phyloP scores from a whole-genome alignment of 2,113 vertebrate genomes.

The Thalassarche chlororhynchos region DNA sequence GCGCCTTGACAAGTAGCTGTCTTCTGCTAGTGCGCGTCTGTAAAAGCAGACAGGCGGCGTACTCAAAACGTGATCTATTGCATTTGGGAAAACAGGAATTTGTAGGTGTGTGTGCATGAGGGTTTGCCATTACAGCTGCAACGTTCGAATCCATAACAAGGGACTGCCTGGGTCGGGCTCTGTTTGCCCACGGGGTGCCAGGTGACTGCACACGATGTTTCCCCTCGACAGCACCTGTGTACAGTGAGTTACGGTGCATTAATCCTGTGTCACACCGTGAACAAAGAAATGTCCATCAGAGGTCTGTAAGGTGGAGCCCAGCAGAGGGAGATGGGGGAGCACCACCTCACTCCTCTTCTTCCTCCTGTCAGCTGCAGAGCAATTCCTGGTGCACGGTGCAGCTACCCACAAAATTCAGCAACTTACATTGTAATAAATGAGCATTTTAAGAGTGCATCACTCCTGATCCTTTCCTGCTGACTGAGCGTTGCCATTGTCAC shows the following conservation, averaged over 20 bases:
- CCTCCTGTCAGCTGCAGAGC: neutral
- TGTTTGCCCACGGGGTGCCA: neutral
- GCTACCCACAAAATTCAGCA: neutral
- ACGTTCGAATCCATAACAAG: rapidly evolving
- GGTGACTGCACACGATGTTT: neutral
- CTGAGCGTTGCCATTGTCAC: neutral
- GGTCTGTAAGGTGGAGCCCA: neutral
- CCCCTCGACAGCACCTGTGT: neutral
- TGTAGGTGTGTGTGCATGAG: rapidly evolving
- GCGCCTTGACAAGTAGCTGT: neutral
- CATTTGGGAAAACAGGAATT: neutral
- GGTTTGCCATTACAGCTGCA: neutral
- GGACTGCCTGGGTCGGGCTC: rapidly evolving
- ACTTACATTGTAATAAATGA: neutral
- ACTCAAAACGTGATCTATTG: neutral
- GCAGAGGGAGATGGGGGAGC: neutral
- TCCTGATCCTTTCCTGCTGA: neutral
- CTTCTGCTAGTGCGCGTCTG: neutral
- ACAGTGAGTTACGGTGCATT: neutral
- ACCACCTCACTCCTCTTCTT: neutral
- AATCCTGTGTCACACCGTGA: neutral
- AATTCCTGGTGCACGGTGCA: neutral
- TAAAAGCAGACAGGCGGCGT: neutral
- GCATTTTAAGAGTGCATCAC: neutral
- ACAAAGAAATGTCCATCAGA: neutral